Conservation (phyloP, 2,113 vertebrate species). For the Oryzias javanicus region DNA sequence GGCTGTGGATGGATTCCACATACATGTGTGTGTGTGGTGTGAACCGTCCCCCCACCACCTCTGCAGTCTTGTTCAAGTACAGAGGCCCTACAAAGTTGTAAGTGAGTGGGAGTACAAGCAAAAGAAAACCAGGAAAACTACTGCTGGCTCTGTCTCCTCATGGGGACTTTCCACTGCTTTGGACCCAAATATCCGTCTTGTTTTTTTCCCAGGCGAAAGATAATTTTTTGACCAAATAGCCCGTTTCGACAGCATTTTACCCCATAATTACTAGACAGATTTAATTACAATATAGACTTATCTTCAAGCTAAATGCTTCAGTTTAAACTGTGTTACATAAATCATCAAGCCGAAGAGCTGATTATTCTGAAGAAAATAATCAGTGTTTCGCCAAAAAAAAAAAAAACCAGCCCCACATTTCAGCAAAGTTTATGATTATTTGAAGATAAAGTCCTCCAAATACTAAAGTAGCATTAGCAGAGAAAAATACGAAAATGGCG, state of each 20-base stretch:
- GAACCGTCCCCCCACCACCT: slow-evolving; percentile 37
- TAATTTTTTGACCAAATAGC: slow-evolving; percentile 14
- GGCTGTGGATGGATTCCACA: slow-evolving; percentile 50
- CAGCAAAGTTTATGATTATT: too few species aligned
- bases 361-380: background rate
- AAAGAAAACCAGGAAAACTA: slow-evolving; percentile 82
- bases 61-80: slow-evolving; percentile 41
- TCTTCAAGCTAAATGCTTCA: background rate
- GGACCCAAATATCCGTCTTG: slow-evolving; percentile 48
- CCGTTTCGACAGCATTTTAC: slow-evolving; percentile 9
- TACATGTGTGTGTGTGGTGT: slow-evolving; percentile 32
- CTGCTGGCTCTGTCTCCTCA: slow-evolving; percentile 81
- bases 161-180: slow-evolving; percentile 92
- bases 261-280: slow-evolving; percentile 10
- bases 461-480: background rate
- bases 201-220: slow-evolving; percentile 55
- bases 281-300: background rate
- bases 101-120: slow-evolving; percentile 66
- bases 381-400: too few species aligned
- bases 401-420: background rate
- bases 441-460: slow-evolving; percentile 5
- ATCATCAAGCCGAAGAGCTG: background rate
- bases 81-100: slow-evolving; percentile 59
- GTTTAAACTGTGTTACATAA: background rate
- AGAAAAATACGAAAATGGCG: slow-evolving; percentile 4